A percentile compares a stretch with the other conserved stretches of the same genome.
These are phyloP conservation scores for Xylota segnis DNA, from an alignment of 2,888 invertebrate genomes.

Conservation along the genomic window DNA sequence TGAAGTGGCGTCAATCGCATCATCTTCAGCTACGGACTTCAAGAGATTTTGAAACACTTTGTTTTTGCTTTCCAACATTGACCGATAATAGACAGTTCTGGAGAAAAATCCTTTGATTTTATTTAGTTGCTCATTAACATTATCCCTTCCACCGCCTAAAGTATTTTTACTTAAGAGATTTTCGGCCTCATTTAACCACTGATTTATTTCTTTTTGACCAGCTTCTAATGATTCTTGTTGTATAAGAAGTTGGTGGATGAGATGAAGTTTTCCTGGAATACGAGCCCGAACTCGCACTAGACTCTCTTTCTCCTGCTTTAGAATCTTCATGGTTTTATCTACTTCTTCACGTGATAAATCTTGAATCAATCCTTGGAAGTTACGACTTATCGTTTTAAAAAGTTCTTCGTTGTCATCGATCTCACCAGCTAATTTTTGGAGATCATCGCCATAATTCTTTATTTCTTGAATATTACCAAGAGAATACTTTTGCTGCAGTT, in stretches of 20 bases:
- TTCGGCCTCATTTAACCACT: conserved; percentile 95
- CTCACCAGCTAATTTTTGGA: conserved; percentile 91
- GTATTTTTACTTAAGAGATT: conserved; percentile 87
- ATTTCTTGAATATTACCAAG: conserved; percentile 92
- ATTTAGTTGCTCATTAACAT: conserved; percentile 91
- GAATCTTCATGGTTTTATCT: conserved; percentile 93
- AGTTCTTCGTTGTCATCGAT: conserved; percentile 94
- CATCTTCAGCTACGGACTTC: conserved; percentile 90
- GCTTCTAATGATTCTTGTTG: conserved; percentile 96
- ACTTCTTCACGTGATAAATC: conserved; percentile 96
- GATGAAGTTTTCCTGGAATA: conserved; percentile 92
- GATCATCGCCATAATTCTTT: conserved; percentile 90
- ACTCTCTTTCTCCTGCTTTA: conserved; percentile 95
- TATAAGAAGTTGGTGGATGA: conserved; percentile 92
- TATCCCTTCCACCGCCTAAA: conserved; percentile 88
- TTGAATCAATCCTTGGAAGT: conserved; percentile 95
- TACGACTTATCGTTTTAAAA: conserved; percentile 95
- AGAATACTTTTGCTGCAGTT: conserved; percentile 88
- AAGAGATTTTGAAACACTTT: conserved; percentile 95
- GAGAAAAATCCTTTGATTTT: conserved; percentile 95
- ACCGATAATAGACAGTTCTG: conserved; percentile 94
- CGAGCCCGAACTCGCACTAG: conserved; percentile 93
- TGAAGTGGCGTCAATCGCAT: conserved; percentile 90
- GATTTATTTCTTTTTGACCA: conserved; percentile 93
- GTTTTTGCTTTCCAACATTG: conserved; percentile 97